Evolutionary conservation across 2,113 vertebrate species (phyloP).

Genomic region (Corvus hawaiiensis): DNA sequence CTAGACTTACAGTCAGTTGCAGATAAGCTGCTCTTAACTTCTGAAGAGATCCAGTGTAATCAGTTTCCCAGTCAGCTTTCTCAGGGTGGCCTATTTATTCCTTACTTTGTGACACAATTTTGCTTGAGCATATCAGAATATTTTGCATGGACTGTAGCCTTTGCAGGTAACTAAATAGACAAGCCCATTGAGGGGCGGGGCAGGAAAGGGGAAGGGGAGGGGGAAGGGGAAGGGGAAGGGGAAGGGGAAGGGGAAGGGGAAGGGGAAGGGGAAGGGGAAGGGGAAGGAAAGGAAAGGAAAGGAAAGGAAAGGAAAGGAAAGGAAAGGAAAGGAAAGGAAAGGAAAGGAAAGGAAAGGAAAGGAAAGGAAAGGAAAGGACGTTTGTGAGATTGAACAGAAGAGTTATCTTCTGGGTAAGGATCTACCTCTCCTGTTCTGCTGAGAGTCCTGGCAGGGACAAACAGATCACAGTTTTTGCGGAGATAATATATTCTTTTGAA

Average conservation of each 20-base stretch:
- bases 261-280: too few species aligned
- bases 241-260: too few species aligned
- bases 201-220: too few species aligned
- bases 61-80: not conserved
- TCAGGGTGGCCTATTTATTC: not conserved
- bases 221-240: too few species aligned
- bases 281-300: too few species aligned
- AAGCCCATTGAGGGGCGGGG: not conserved
- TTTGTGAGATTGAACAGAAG: not conserved
- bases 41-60: not conserved
- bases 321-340: too few species aligned
- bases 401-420: not conserved
- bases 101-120: not conserved
- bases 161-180: not conserved
- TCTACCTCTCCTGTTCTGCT: not conserved
- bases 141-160: not conserved
- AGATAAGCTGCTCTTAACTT: not conserved
- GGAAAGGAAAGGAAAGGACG: not conserved
- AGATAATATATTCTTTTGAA: not conserved
- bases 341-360: too few species aligned
- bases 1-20: not conserved
- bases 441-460: not conserved
- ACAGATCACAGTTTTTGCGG: not conserved
- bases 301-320: too few species aligned
- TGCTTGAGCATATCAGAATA: not conserved